Conservation (phyloP, 2,888 invertebrate genomes). For the Eupithecia centaureata region DNA sequence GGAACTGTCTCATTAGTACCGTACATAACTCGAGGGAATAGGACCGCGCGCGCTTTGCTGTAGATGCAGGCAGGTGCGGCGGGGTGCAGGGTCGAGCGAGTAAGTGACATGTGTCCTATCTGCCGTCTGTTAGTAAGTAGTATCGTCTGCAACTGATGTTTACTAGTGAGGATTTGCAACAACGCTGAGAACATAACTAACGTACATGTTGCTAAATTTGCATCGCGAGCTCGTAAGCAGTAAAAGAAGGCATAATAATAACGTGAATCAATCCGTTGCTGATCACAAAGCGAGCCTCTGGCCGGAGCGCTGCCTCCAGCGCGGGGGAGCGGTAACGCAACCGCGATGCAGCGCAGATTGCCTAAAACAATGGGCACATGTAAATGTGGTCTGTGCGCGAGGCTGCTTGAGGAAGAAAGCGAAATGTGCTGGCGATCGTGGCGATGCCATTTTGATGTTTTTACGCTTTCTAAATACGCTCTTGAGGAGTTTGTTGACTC, state of each 20-base stretch:
- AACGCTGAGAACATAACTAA: not conserved
- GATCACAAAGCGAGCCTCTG: not conserved
- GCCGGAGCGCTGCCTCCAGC: not conserved
- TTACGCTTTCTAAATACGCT: conserved; percentile 79
- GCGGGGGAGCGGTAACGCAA: conserved; percentile 9
- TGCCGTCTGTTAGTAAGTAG: no score
- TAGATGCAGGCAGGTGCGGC: not conserved
- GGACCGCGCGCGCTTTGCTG: not conserved
- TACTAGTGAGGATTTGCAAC: not conserved
- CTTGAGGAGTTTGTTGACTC: conserved; percentile 49
- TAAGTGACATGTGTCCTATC: no score
- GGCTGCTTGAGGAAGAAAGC: conserved; percentile 64
- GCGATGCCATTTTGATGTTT: conserved; percentile 68
- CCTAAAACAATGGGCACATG: conserved; percentile 62
- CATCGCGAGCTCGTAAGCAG: not conserved
- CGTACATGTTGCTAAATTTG: no score
- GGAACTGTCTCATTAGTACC: conserved; percentile 18
- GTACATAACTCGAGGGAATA: not conserved
- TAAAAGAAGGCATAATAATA: not conserved
- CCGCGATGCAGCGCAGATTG: conserved; percentile 18
- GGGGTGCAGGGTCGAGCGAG: no score
- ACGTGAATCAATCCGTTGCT: not conserved
- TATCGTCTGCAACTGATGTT: no score
- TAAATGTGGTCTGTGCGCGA: conserved; percentile 53
- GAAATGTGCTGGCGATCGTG: conserved; percentile 67